A percentile compares a stretch with the other conserved stretches of the same genome.
These are phyloP conservation scores for Cydia amplana DNA, from an alignment of 1,140 invertebrate genomes.

Conservation along the genomic window DNA sequence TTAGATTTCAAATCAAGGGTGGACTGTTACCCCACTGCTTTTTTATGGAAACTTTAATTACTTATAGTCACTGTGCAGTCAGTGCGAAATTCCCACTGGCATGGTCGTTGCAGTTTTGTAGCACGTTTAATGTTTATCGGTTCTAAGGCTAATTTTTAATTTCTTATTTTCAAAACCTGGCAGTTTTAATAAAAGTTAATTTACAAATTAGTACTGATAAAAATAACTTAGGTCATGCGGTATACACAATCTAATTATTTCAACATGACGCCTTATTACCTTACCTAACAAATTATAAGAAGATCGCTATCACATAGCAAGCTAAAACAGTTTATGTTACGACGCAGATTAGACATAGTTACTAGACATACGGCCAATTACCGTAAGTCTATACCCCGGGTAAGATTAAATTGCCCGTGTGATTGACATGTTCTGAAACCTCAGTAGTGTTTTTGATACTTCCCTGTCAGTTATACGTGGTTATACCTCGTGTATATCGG, in stretches of 20 bases:
- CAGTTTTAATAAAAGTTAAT: too few species aligned
- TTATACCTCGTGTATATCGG: not conserved
- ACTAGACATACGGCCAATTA: slow-evolving; percentile 2
- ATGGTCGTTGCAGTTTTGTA: too few species aligned
- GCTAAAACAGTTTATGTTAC: not conserved
- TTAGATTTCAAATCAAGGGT: too few species aligned
- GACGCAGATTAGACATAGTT: not conserved
- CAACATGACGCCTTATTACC: too few species aligned
- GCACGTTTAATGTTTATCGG: too few species aligned
- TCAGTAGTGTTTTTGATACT: slow-evolving; percentile 21
- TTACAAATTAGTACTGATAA: too few species aligned
- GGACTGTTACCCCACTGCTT: too few species aligned
- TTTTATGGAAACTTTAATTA: too few species aligned
- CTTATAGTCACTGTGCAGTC: too few species aligned
- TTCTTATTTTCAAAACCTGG: too few species aligned
- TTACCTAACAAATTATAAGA: not conserved
- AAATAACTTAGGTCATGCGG: not conserved
- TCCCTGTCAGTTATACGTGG: not conserved
- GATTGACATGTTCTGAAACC: slow-evolving; percentile 24
- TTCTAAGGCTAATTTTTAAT: too few species aligned
- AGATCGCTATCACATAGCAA: not conserved
- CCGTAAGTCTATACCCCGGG: slow-evolving; percentile 4
- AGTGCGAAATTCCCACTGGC: too few species aligned
- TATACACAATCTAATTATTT: not conserved
- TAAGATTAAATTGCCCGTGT: slow-evolving; percentile 16